Conservation (phyloP, 2,888 invertebrate genomes). For the Heliconius cydno region DNA sequence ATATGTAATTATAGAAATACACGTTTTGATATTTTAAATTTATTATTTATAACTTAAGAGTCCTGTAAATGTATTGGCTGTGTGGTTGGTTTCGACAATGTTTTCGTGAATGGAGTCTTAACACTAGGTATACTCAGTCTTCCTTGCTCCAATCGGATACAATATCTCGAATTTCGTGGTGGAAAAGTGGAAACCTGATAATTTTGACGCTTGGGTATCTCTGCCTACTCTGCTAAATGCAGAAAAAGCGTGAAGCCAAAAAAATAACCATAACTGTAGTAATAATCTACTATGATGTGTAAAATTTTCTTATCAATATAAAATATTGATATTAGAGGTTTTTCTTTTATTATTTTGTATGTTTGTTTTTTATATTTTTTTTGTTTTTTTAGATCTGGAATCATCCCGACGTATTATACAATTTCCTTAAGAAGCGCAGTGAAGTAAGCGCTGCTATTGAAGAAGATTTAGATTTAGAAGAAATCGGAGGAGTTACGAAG, state of each 20-base stretch:
- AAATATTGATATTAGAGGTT: too few relatives aligned
- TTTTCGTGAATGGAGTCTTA: neutral
- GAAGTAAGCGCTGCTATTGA: conserved; percentile 88
- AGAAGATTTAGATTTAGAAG: conserved; percentile 91
- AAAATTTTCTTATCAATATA: too few relatives aligned
- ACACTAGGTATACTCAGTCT: neutral
- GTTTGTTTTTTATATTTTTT: neutral
- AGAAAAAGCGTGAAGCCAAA: neutral
- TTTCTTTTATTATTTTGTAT: too few relatives aligned
- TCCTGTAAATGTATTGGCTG: neutral
- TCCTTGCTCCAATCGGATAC: too few relatives aligned
- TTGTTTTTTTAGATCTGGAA: conserved; percentile 89
- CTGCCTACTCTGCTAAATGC: neutral
- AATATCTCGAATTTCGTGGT: too few relatives aligned
- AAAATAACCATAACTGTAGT: too few relatives aligned
- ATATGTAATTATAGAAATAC: neutral
- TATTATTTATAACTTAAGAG: neutral
- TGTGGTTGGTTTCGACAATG: neutral
- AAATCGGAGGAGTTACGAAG: conserved; percentile 84
- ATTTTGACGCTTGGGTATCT: neutral
- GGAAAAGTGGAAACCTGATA: too few relatives aligned
- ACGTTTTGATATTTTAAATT: neutral
- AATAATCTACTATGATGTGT: too few relatives aligned
- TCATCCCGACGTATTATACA: conserved; percentile 95
- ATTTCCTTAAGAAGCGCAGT: conserved; percentile 92